These are phyloP conservation scores for Trichogramma pretiosum DNA, from an alignment of 1,140 invertebrate genomes.

Conservation along the genomic window DNA sequence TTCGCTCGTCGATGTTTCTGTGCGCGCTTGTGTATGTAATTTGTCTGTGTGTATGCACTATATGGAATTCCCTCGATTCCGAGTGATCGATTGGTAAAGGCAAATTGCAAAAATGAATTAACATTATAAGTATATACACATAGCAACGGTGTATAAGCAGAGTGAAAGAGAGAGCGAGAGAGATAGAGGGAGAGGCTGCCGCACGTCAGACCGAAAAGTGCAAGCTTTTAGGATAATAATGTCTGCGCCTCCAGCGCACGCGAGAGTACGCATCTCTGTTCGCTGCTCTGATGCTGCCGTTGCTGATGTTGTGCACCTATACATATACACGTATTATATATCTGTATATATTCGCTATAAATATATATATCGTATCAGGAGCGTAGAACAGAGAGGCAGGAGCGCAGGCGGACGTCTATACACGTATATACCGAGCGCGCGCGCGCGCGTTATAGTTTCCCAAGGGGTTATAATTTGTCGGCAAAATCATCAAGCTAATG, in stretches of 20 bases:
- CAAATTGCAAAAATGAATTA: not conserved
- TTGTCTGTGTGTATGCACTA: not conserved
- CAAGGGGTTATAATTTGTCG: slow-evolving; percentile 24
- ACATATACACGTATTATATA: too few relatives aligned
- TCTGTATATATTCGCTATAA: too few relatives aligned
- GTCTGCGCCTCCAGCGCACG: slow-evolving; percentile 13
- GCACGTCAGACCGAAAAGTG: not conserved
- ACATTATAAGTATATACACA: too few relatives aligned
- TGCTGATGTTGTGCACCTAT: too few relatives aligned
- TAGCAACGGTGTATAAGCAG: too few relatives aligned
- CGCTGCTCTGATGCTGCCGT: too few relatives aligned
- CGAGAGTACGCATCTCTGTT: too few relatives aligned
- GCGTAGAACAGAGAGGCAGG: not conserved
- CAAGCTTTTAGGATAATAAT: slow-evolving; percentile 23
- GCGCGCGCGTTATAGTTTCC: slow-evolving; percentile 20
- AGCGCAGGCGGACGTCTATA: not conserved
- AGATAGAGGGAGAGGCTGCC: not conserved
- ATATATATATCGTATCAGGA: too few relatives aligned
- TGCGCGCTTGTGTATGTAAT: not conserved
- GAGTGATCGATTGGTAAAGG: slow-evolving; percentile 3
- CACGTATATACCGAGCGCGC: not conserved
- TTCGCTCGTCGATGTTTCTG: slow-evolving; percentile 32
- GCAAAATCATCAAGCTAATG: slow-evolving; percentile 29
- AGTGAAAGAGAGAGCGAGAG: too few relatives aligned
- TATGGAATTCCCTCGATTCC: slow-evolving; percentile 17